phyloP scores from a whole-genome alignment of 2,797 vertebrate species.

The Leontocebus nigricollis region DNA sequence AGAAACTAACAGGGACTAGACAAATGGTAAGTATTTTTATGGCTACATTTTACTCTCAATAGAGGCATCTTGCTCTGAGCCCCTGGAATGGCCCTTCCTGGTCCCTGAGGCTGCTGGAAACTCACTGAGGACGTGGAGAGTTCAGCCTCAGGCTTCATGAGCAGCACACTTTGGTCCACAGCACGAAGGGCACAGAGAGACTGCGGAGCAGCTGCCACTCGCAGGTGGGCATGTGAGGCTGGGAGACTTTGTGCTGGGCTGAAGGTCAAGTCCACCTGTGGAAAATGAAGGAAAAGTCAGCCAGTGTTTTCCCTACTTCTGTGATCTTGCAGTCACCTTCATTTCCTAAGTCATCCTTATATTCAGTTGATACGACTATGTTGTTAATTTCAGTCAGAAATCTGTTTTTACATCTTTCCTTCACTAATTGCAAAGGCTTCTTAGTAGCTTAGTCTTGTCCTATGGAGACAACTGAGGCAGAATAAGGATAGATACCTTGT shows the following conservation, averaged over 20 bases:
- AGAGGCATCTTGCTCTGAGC: background rate
- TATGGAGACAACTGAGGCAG: background rate
- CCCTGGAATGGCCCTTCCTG: accelerated
- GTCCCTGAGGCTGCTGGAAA: background rate
- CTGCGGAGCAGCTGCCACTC: conserved; percentile 83
- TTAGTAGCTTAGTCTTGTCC: background rate
- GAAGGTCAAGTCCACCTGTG: conserved; percentile 90
- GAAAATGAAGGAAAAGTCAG: background rate
- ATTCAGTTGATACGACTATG: background rate
- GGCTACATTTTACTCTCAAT: background rate
- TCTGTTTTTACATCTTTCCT: background rate
- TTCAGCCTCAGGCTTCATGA: conserved; percentile 87
- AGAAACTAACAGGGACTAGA: background rate
- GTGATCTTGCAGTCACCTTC: background rate
- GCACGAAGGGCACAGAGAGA: conserved; percentile 92
- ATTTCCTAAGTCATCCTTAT: background rate
- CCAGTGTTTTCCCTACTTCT: background rate
- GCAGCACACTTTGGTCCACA: conserved; percentile 91
- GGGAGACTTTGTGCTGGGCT: conserved; percentile 84
- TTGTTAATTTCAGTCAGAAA: background rate
- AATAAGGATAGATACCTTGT: background rate
- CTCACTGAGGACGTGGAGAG: conserved; percentile 86
- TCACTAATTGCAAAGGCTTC: background rate
- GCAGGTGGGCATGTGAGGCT: conserved; percentile 80
- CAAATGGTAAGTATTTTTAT: background rate